phyloP scores from a whole-genome alignment of 1,140 invertebrate species.

The Ctenoplectra terminalis region DNA sequence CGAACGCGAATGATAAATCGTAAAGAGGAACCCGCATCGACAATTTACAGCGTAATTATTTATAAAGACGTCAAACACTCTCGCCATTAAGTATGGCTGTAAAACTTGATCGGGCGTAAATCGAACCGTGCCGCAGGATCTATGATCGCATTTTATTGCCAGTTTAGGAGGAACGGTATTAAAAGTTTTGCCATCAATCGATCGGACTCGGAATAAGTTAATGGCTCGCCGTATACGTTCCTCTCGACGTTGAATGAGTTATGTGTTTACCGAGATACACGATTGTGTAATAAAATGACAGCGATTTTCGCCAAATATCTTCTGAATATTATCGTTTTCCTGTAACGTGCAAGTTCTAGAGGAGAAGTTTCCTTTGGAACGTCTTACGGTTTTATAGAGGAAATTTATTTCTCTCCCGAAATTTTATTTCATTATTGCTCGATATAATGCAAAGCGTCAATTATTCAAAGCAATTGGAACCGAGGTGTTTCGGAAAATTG shows the following conservation, averaged over 20 bases:
- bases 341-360: too few relatives aligned
- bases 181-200: background rate
- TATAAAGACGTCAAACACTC: background rate
- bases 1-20: background rate
- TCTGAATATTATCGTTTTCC: too few relatives aligned
- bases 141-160: constrained; percentile 7
- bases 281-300: background rate
- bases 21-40: background rate
- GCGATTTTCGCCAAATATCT: too few relatives aligned
- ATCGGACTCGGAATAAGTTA: background rate
- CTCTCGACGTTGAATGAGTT: background rate
- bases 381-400: too few relatives aligned
- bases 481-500: too few relatives aligned
- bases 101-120: constrained; percentile 9
- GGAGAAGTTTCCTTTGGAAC: too few relatives aligned
- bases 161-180: background rate
- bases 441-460: too few relatives aligned
- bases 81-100: background rate
- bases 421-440: too few relatives aligned
- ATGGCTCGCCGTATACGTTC: background rate
- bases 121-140: background rate
- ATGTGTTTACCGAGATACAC: background rate
- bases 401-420: too few relatives aligned
- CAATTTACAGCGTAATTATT: constrained; percentile 10
- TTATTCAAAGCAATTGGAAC: too few relatives aligned